Base-by-base conservation (phyloP, 2,113 vertebrate species). In the Chloebia gouldiae region DNA sequence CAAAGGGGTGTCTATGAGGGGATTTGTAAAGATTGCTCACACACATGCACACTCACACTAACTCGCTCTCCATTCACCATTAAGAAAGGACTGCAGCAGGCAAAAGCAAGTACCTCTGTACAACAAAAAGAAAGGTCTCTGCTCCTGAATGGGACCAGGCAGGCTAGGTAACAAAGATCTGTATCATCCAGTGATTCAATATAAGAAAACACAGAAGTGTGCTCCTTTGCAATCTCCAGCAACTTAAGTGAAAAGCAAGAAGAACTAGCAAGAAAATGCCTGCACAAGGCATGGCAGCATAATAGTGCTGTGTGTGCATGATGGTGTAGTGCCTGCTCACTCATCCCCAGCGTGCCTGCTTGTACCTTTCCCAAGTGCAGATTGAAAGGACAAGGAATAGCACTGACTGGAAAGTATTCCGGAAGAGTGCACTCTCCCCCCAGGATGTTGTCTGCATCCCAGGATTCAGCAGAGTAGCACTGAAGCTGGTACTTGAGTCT, bases 61-160 rank as follows among this genome's bases (percentile, higher is more conserved):
- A 20, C 30, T 23, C 13, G 3, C 24, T 61, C 64, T 57, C 84
- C 70, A 37, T 93, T 96, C 76, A 81, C 80, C 72, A 59, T 47
- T 80, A 85, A 89, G 83, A 90, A 91, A 76, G 69, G 53, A 70
- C 77, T 92, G 90, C 83, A 95, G 92, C 77, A 82, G 80, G 95
- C 91, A 82, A 79, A 93, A 85, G 47, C 80, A 73, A 93, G 71
- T 17, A 79, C 33, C 78, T 75, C 70, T 24, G 18, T 42, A 76
- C 65, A 78, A 81, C 56, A 85, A 65, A 83, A 86, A 86, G 78
- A 69, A 81, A 61, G 2, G 0, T 69, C 59, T 77, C 42, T 81
- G 70, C 37, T 76, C 54, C 64, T 88, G 40, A 81, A 91, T 71
- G 53, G 65, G 86, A 90, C 31, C 47, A 18, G 42, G 59, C 78